A percentile compares a stretch with the other conserved stretches of the same genome.
Conservation (phyloP, 35 echinoderm and acorn worm species). For the Apostichopus japonicus region DNA sequence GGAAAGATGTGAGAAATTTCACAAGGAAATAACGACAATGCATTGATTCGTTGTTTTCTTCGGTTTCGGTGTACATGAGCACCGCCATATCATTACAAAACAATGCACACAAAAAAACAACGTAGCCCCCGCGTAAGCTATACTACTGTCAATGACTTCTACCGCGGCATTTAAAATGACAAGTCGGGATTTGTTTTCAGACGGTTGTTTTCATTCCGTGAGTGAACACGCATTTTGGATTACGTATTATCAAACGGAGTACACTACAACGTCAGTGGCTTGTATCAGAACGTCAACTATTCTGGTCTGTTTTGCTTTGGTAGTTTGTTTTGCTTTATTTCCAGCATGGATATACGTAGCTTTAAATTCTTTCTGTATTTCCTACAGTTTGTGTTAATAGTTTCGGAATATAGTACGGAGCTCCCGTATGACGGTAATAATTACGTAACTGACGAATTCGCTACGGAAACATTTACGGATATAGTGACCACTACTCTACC, state of each 20-base stretch:
- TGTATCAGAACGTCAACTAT: too few relatives aligned
- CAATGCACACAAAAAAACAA: background rate
- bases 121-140: background rate
- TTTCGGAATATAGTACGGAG: background rate
- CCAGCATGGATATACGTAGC: background rate
- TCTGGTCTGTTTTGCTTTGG: too few relatives aligned
- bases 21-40: background rate
- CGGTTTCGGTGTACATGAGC: background rate
- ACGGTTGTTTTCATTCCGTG: background rate
- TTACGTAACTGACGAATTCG: background rate
- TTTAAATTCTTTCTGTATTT: background rate
- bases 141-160: background rate
- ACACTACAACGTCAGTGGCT: too few relatives aligned
- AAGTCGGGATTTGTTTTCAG: background rate
- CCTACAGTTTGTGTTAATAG: background rate
- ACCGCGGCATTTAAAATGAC: constrained; percentile 3
- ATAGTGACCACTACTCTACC: background rate
- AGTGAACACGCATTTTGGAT: constrained; percentile 3
- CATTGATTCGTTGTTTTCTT: background rate
- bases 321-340: too few relatives aligned
- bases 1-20: background rate
- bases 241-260: too few relatives aligned
- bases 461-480: constrained; percentile 52
- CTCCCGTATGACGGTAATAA: background rate
- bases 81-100: background rate